Percentiles rank a stretch among this genome's conserved stretches.
These are phyloP conservation scores for Hyles vespertilio DNA, from an alignment of 1,140 invertebrate species.

Conservation along the genomic window DNA sequence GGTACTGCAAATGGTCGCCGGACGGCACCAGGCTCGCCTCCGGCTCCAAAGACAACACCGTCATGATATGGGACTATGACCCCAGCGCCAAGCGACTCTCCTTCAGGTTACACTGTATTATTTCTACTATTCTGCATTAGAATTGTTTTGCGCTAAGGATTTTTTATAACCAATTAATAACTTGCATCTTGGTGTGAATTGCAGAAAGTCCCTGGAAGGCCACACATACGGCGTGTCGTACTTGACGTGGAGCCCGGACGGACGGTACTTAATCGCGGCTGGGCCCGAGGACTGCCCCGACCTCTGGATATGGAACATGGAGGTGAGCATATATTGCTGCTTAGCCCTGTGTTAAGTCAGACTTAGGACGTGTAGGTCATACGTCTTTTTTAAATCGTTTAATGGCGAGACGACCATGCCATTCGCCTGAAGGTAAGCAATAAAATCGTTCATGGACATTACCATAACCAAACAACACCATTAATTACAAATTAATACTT, in stretches of 20 bases:
- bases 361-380: too few relatives aligned
- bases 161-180: too few relatives aligned
- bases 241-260: conserved; percentile 96
- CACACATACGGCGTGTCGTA: conserved; percentile 91
- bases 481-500: too few relatives aligned
- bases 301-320: conserved; percentile 96
- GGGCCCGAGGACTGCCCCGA: conserved; percentile 98
- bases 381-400: too few relatives aligned
- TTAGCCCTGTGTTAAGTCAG: too few relatives aligned
- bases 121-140: neutral
- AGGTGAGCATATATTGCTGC: conserved; percentile 65
- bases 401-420: too few relatives aligned
- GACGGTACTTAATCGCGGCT: conserved; percentile 92
- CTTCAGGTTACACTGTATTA: conserved; percentile 39
- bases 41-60: conserved; percentile 96
- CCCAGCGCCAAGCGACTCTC: conserved; percentile 79
- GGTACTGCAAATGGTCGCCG: conserved; percentile 98
- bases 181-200: neutral
- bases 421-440: too few relatives aligned
- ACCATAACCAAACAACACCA: too few relatives aligned
- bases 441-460: too few relatives aligned
- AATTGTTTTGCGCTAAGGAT: too few relatives aligned
- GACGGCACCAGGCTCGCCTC: conserved; percentile 96
- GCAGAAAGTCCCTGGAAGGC: conserved; percentile 90
- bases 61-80: conserved; percentile 98